Conservation (phyloP, 2,797 vertebrate genomes). For the Aldrovandia affinis region DNA sequence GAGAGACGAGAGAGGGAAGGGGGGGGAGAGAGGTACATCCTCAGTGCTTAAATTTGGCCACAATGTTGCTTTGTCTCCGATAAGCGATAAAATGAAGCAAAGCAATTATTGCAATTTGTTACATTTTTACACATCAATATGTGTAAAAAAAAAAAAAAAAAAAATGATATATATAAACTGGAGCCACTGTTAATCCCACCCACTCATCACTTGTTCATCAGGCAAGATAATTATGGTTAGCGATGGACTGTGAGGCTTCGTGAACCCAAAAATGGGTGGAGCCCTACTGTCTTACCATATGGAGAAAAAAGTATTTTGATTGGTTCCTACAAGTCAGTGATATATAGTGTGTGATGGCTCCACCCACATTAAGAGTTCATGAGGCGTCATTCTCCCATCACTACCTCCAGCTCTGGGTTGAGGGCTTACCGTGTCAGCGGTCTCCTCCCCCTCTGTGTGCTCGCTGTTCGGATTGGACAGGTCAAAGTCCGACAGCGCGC, state of each 20-base stretch:
- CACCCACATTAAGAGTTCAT: not conserved
- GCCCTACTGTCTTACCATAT: not conserved
- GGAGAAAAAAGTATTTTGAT: too few species aligned
- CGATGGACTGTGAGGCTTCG: not conserved
- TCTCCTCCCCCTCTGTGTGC: conserved; percentile 69
- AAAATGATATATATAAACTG: not conserved
- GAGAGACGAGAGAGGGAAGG: conserved; percentile 16
- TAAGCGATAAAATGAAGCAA: not conserved
- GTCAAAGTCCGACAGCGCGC: conserved; percentile 70
- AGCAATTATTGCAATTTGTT: not conserved
- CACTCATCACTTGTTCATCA: not conserved
- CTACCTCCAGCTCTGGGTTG: not conserved
- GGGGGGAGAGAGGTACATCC: not conserved
- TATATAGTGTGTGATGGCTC: not conserved
- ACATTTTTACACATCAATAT: not conserved
- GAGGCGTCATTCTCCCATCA: not conserved
- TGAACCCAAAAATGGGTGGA: not conserved
- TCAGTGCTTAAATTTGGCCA: not conserved
- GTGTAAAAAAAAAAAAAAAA: not conserved
- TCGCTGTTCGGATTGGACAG: conserved; percentile 60
- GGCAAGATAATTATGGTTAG: not conserved
- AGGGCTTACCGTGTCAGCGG: conserved; percentile 73
- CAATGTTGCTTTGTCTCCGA: not conserved
- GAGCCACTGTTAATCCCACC: not conserved
- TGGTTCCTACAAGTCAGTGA: too few species aligned